phyloP scores from a whole-genome alignment of 2,888 invertebrate species.

The Stenodema calcarata region DNA sequence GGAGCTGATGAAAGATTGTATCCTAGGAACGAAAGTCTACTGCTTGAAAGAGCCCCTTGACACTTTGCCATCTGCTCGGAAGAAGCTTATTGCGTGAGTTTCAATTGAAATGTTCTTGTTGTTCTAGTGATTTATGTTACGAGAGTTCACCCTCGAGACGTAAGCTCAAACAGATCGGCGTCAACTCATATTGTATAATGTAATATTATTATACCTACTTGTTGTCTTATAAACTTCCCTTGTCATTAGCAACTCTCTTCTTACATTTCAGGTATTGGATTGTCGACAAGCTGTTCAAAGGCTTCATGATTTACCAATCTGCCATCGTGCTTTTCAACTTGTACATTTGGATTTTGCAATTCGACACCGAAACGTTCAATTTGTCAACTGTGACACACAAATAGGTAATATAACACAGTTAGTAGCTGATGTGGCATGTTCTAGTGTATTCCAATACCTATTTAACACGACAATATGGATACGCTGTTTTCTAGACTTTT shows the following conservation, averaged over 20 bases:
- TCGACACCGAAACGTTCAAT: conserved; percentile 1
- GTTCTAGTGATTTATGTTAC: too few relatives aligned
- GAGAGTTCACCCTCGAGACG: too few relatives aligned
- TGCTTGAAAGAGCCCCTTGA: conserved; percentile 83
- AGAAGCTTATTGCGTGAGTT: conserved; percentile 67
- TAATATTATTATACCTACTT: not conserved
- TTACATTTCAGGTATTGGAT: conserved; percentile 26
- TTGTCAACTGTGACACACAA: not conserved
- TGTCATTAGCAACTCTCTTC: not conserved
- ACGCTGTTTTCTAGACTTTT: too few relatives aligned
- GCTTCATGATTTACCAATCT: conserved; percentile 8
- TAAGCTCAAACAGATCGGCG: not conserved
- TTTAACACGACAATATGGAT: too few relatives aligned
- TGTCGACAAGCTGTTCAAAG: conserved; percentile 26
- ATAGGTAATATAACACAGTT: not conserved
- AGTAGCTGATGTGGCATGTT: too few relatives aligned
- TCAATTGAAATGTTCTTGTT: too few relatives aligned
- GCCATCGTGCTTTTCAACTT: conserved; percentile 3
- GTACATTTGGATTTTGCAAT: not conserved
- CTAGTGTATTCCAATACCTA: too few relatives aligned
- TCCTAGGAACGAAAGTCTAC: conserved; percentile 83
- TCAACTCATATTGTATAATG: not conserved
- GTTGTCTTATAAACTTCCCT: not conserved
- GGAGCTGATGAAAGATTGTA: conserved; percentile 72
- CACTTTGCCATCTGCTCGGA: conserved; percentile 75